A percentile compares a stretch with the other conserved stretches of the same genome.
Evolutionary conservation across 2,888 invertebrate genomes (phyloP).

Genomic region (Biston stratarius): DNA sequence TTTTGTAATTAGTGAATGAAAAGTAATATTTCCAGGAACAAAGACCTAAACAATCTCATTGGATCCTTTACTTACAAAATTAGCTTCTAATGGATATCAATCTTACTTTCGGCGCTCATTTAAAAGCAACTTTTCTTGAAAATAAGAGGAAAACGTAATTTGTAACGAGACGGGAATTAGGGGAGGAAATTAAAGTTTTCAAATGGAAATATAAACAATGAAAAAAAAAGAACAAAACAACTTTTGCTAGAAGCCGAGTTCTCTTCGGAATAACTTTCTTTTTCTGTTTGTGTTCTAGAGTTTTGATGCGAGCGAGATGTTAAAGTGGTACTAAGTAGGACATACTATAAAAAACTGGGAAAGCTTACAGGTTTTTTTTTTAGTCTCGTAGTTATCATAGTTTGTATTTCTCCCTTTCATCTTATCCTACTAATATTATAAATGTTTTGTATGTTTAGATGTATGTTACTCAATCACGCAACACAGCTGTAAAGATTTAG

Average conservation of each 20-base stretch:
- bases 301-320: not conserved
- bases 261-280: constrained; percentile 15
- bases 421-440: too few species aligned
- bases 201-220: constrained; percentile 62
- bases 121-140: constrained; percentile 62
- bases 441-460: too few species aligned
- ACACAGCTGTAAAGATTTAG: too few species aligned
- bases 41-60: constrained; percentile 25
- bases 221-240: constrained; percentile 43
- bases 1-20: constrained; percentile 34
- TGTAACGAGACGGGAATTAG: constrained; percentile 72
- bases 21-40: constrained; percentile 26
- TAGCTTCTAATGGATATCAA: constrained; percentile 73
- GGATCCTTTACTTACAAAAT: constrained; percentile 55
- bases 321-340: not conserved
- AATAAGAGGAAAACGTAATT: constrained; percentile 65
- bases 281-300: constrained; percentile 16
- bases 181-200: constrained; percentile 60
- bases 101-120: constrained; percentile 66
- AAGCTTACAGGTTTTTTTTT: not conserved
- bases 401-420: not conserved
- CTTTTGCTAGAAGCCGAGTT: constrained; percentile 21
- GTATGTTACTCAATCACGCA: too few species aligned
- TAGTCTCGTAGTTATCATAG: not conserved
- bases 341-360: not conserved